phyloP scores from a whole-genome alignment of 2,797 vertebrate genomes.

The Pseudomugil gertrudae region DNA sequence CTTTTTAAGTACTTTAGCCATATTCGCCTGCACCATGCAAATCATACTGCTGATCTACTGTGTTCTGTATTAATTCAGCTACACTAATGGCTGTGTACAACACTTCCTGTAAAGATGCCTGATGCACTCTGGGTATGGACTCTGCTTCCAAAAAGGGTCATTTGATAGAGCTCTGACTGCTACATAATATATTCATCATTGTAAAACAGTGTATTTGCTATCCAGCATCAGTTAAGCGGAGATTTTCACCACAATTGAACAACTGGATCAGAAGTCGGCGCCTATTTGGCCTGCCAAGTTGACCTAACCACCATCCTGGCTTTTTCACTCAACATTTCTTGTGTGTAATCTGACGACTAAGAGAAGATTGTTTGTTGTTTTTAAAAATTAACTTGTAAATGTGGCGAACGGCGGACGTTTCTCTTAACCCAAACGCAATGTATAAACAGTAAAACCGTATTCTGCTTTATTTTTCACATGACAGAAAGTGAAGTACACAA shows the following conservation, averaged over 20 bases:
- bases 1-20: background rate
- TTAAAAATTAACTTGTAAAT: background rate
- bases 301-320: constrained; percentile 11
- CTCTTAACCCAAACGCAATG: background rate
- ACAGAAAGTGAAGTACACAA: background rate
- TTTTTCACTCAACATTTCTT: background rate
- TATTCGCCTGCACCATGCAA: background rate
- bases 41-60: background rate
- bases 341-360: background rate
- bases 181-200: background rate
- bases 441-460: background rate
- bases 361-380: background rate
- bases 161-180: background rate
- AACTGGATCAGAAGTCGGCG: constrained; percentile 25
- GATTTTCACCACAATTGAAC: constrained; percentile 2
- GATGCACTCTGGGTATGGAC: background rate
- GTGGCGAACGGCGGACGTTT: too few species aligned
- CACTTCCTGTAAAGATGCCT: background rate
- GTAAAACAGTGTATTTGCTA: background rate
- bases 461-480: background rate
- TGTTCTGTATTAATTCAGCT: background rate
- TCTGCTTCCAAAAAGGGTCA: background rate
- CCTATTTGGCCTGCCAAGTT: constrained; percentile 29
- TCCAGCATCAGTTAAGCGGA: background rate
- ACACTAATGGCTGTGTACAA: background rate